Base-by-base conservation (phyloP, 2,888 invertebrate species). In the Cylindroiulus punctatus region DNA sequence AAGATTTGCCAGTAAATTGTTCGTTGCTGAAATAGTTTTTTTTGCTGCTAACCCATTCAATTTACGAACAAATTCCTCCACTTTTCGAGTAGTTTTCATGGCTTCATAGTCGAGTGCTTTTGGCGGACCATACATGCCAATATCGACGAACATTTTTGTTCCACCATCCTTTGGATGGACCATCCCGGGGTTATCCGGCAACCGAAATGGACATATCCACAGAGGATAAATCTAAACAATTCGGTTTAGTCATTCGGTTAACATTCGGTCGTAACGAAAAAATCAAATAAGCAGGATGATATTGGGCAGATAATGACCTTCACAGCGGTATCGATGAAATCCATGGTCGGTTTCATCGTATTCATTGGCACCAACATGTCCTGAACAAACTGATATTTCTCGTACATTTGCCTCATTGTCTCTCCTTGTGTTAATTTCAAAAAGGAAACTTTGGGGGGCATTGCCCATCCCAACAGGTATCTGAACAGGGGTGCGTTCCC, bases 61-160 rank as follows among this genome's bases (percentile, higher is more conserved):
- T 83, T 93, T 91, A 17, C 92, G 91, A n/a, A 96, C 95, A 91
- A 94, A 95, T 88, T 92, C 92, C 90, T 96, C 96, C 12, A 96
- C 91, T 65, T 92, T 91, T 85, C 95, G 92, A 0, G 95, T 95
- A 17, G 94, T 94, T 32, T 93, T 91, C 82, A 93, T 92, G 0
- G 95, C 93, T 87, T 94, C 91, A 90, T 93, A 96, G 82, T 92
- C 92, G 89, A 19, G 85, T 4, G 93, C 92, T 89, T 93, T 93
- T 0, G 95, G 95, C 8, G 94, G 94, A 0, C 96, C 96, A 89
- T 96, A 96, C 0, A 95, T 93, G 0, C 96, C 96, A 86, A 96
- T 93, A 90, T 96, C 96, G 0, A 96, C 94, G 89, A 94, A 96
- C 93, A 96, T 93, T 89, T 93, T 92, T 84, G 91, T 91, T 88